phyloP scores from a whole-genome alignment of 2,113 vertebrate genomes.

The Syngnathus floridae region DNA sequence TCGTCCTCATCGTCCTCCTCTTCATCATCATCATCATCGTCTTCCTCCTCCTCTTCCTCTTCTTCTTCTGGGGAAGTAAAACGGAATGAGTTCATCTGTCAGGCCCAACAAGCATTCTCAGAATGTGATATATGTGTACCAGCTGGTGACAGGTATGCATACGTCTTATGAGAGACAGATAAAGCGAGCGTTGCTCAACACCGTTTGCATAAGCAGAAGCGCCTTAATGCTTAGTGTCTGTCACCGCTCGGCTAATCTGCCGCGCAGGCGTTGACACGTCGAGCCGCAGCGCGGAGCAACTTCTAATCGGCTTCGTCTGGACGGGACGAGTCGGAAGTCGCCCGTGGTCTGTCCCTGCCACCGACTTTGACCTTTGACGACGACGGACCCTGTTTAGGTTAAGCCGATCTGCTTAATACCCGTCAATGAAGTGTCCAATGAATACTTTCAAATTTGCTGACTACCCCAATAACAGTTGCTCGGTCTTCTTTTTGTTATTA shows the following conservation, averaged over 20 bases:
- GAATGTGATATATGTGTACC: slow-evolving; percentile 29
- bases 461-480: not conserved
- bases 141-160: slow-evolving; percentile 29
- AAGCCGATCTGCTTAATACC: not conserved
- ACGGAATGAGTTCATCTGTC: slow-evolving; percentile 27
- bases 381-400: slow-evolving; percentile 1
- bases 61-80: slow-evolving; percentile 60
- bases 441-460: not conserved
- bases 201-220: slow-evolving; percentile 47
- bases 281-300: slow-evolving; percentile 32
- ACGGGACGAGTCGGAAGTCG: slow-evolving; percentile 24
- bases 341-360: slow-evolving; percentile 2
- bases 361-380: slow-evolving; percentile 22
- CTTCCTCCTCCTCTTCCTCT: slow-evolving; percentile 50
- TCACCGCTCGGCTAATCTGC: slow-evolving; percentile 52
- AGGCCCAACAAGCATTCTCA: slow-evolving; percentile 31
- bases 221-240: slow-evolving; percentile 62
- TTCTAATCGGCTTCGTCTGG: slow-evolving; percentile 38
- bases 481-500: not conserved
- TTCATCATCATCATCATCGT: slow-evolving; percentile 24
- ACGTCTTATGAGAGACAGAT: slow-evolving; percentile 10
- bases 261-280: slow-evolving; percentile 59
- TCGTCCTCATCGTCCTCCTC: slow-evolving; percentile 70
- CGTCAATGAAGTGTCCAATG: not conserved
- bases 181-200: slow-evolving; percentile 47